phyloP scores from a whole-genome alignment of 2,113 vertebrate species.

The Melanerpes aurifrons region DNA sequence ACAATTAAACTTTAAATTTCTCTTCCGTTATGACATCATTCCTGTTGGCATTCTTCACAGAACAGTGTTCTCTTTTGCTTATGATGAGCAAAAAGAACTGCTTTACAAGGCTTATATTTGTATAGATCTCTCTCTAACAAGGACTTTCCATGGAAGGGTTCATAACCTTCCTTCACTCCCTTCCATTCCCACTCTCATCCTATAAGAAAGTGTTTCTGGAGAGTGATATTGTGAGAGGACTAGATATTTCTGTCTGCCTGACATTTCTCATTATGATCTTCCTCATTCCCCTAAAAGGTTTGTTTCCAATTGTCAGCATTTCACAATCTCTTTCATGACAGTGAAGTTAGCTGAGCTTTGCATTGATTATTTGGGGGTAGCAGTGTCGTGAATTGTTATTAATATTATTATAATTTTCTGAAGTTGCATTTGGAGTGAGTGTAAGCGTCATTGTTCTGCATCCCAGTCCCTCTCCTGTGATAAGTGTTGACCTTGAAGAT shows the following conservation, averaged over 20 bases:
- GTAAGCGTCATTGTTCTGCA: neutral
- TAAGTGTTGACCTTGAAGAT: neutral
- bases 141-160: neutral
- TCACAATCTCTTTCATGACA: neutral
- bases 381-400: neutral
- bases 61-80: neutral
- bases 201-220: neutral
- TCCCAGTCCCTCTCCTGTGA: neutral
- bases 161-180: neutral
- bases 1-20: neutral
- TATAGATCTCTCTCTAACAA: neutral
- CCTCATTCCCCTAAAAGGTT: neutral
- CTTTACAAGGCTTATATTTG: neutral
- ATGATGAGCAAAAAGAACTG: neutral
- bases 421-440: neutral
- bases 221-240: neutral
- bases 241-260: constrained; percentile 43
- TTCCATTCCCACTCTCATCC: neutral
- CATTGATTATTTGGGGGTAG: neutral
- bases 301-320: constrained; percentile 40
- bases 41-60: neutral
- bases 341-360: constrained; percentile 28
- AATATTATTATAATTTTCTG: neutral
- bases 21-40: neutral
- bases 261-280: constrained; percentile 37